Evolutionary conservation across 2,797 vertebrate species (phyloP), one percentile per base, ranked within the genome.

Genomic region (Enteromius anoplus): DNA sequence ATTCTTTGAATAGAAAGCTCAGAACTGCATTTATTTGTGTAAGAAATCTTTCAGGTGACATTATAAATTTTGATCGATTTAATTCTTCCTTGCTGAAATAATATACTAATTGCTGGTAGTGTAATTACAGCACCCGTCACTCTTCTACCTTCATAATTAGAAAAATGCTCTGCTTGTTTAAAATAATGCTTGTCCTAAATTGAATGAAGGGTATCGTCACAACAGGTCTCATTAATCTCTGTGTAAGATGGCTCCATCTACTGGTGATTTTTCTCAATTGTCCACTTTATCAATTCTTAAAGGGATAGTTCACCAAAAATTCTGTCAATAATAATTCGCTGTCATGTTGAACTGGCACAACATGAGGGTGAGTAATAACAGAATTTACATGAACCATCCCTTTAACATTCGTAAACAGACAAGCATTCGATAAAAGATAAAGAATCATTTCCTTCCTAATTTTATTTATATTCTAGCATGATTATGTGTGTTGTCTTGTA

Each of bases 401-500:
- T 58, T 55, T n/a, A 42, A 70, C 6, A 7, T 21, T 4, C 45
- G 29, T 1, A 53, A 34, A 21, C 70, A 47, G 29, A 42, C 14
- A 15, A 7, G 34, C 49, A 58, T 42, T 21, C 7, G 47, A 23
- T 55, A 15, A 29, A 55, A 55, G 5, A 34, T 21, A 10, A 73
- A 51, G 8, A 51, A 32, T 2, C 0, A 66, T 66, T 66, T 34
- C 19, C 32, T 37, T 75, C 3, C 29, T 37, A 7, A 2, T 23
- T 40, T 40, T 2, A 49, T 23, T 78, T 49, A n/a, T 17, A 23
- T 66, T 21, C 0, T 10, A 60, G 26, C 26, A 60, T 60, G 37
- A 62, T 60, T 11, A 45, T 68, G n/a, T 42, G 21, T 76, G 70
- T 80, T 79, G n/a, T 80, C 32, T 51, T 79, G 60, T 86, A 98